These are phyloP conservation scores for Percina caprodes DNA, from an alignment of 2,113 vertebrate genomes.

Conservation along the genomic window DNA sequence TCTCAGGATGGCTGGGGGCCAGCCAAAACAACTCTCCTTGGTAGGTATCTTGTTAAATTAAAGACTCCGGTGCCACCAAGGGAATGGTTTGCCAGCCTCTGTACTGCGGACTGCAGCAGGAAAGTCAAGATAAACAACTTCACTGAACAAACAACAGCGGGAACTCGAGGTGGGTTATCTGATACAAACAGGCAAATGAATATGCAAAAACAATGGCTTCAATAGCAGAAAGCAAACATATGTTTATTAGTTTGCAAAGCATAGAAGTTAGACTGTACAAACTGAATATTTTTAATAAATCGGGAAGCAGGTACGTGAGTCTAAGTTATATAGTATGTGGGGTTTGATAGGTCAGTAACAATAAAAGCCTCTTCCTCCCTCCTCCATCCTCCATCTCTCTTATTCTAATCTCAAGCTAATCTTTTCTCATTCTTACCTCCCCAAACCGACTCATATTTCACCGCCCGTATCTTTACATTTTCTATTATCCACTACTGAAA, in stretches of 20 bases:
- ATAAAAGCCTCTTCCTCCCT: constrained; percentile 60
- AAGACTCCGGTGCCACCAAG: constrained; percentile 45
- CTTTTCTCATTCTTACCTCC: constrained; percentile 83
- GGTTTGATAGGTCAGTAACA: constrained; percentile 34
- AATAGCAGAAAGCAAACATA: constrained; percentile 60
- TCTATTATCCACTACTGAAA: constrained; percentile 84
- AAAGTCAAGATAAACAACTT: constrained; percentile 45
- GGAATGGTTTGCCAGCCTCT: constrained; percentile 14
- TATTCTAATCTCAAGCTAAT: constrained; percentile 84
- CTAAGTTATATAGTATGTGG: background rate
- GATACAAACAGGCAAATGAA: constrained; percentile 71
- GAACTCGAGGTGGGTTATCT: constrained; percentile 44
- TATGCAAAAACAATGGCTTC: constrained; percentile 60
- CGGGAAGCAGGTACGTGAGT: constrained; percentile 6
- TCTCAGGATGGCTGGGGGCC: constrained; percentile 53
- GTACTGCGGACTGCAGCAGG: constrained; percentile 38
- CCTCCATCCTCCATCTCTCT: constrained; percentile 81
- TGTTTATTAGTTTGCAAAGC: constrained; percentile 53
- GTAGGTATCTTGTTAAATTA: constrained; percentile 64
- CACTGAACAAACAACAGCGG: constrained; percentile 55
- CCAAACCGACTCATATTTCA: constrained; percentile 84
- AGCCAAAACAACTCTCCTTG: constrained; percentile 56
- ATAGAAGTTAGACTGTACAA: background rate
- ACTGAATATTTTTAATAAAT: constrained; percentile 23
- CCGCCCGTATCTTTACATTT: constrained; percentile 81